phyloP scores from a whole-genome alignment of 2,113 vertebrate genomes.

The Verasper variegatus region DNA sequence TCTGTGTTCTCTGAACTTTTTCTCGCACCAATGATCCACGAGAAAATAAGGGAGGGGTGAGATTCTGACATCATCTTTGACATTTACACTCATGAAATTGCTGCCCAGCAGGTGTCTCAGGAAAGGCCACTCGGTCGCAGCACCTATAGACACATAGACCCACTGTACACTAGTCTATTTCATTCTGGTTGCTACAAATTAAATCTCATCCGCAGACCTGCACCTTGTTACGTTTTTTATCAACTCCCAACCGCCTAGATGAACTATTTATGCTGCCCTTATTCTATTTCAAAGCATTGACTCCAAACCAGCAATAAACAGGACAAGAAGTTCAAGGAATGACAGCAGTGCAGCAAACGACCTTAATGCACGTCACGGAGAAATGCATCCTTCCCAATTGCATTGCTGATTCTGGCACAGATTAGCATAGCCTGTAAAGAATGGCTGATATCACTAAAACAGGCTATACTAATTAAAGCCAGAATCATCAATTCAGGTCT shows the following conservation, averaged over 20 bases:
- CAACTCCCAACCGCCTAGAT: conserved; percentile 4
- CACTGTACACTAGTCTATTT: conserved; percentile 4
- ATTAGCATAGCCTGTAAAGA: conserved; percentile 91
- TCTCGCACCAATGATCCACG: conserved; percentile 24
- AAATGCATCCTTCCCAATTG: conserved; percentile 74
- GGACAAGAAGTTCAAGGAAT: conserved; percentile 22
- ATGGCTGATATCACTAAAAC: conserved; percentile 87
- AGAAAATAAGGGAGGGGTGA: conserved; percentile 27
- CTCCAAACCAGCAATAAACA: conserved; percentile 31
- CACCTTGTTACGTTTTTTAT: conserved; percentile 12
- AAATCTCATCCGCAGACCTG: conserved; percentile 16
- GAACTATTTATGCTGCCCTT: conserved; percentile 10
- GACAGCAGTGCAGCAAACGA: conserved; percentile 27
- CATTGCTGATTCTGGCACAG: conserved; percentile 88
- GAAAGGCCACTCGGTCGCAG: conserved; percentile 41
- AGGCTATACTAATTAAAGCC: conserved; percentile 91
- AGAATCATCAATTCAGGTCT: conserved; percentile 86
- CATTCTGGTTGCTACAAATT: conserved; percentile 24
- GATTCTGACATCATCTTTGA: conserved; percentile 55
- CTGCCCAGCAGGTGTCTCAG: conserved; percentile 12
- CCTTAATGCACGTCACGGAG: conserved; percentile 44
- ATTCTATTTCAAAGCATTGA: conserved; percentile 31
- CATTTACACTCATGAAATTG: conserved; percentile 59
- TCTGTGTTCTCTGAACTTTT: background rate
- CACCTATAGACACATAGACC: conserved; percentile 10